These are phyloP conservation scores for Fopius arisanus DNA, from an alignment of 1,140 invertebrate genomes.

Conservation along the genomic window DNA sequence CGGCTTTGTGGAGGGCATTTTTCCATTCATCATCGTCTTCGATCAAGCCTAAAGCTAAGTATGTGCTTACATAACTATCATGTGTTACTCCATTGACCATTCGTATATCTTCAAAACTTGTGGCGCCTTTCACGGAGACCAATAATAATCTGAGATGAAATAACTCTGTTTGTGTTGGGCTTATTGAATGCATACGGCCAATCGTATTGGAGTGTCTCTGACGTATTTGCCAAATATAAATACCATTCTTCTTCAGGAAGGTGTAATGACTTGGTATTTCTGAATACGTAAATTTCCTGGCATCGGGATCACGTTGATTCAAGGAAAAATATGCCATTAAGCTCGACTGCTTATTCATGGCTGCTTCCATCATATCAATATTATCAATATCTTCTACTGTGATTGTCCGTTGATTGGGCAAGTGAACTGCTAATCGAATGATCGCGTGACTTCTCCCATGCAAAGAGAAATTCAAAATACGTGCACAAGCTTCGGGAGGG, in stretches of 20 bases:
- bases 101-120: no score
- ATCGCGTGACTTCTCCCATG: conserved; percentile 11
- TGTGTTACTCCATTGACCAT: no score
- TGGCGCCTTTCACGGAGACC: no score
- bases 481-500: background rate
- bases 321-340: no score
- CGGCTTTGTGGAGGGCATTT: conserved; percentile 20
- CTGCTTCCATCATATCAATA: background rate
- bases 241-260: background rate
- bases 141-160: no score
- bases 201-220: no score
- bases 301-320: background rate
- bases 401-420: conserved; percentile 5
- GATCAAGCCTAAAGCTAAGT: conserved; percentile 29
- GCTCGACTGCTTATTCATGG: conserved; percentile 10
- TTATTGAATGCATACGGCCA: no score
- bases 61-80: no score
- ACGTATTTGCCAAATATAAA: no score
- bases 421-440: background rate
- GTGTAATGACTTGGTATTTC: background rate
- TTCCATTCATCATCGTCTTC: conserved; percentile 32
- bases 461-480: background rate
- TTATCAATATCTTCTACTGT: background rate
- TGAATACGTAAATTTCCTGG: background rate
- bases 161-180: no score